Percentiles rank a stretch among this genome's conserved stretches.
Conservation (phyloP, 1,140 invertebrate species). For the Hesperophylax magnus region DNA sequence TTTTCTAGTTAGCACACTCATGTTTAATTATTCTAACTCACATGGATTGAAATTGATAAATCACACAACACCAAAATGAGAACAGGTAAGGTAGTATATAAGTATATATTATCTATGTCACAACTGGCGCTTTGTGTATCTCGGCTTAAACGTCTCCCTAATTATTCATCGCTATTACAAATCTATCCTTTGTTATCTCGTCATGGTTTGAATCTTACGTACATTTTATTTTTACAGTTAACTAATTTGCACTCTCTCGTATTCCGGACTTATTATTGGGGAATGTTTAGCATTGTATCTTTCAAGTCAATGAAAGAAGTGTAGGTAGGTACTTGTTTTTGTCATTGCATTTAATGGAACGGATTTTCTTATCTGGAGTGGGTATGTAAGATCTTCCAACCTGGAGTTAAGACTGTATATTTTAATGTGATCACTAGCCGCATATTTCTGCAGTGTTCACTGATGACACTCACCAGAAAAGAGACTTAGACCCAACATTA, state of each 20-base stretch:
- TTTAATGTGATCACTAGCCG: no score
- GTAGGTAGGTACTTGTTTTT: conserved; percentile 21
- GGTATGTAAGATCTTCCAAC: neutral
- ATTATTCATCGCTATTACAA: conserved; percentile 15
- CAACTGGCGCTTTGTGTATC: conserved; percentile 35
- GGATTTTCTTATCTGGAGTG: conserved; percentile 7
- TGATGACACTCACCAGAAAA: no score
- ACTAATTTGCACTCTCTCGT: conserved; percentile 32
- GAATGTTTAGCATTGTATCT: conserved; percentile 32
- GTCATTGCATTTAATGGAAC: conserved; percentile 27
- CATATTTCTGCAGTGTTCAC: no score
- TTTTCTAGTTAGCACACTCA: conserved; percentile 35
- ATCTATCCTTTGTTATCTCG: neutral
- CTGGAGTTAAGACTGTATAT: neutral
- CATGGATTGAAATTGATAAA: conserved; percentile 27
- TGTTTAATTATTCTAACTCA: conserved; percentile 33
- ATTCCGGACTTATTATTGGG: conserved; percentile 25
- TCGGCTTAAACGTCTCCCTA: neutral
- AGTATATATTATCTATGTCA: conserved; percentile 36
- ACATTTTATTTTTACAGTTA: conserved; percentile 30
- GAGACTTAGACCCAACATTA: no score
- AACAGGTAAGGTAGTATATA: conserved; percentile 37
- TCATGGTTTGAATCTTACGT: conserved; percentile 12
- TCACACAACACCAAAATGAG: conserved; percentile 28
- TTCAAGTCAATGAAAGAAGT: conserved; percentile 4